A percentile compares a stretch with the other conserved stretches of the same genome.
phyloP scores from a whole-genome alignment of 2,797 vertebrate species.

The Synanceia verrucosa region DNA sequence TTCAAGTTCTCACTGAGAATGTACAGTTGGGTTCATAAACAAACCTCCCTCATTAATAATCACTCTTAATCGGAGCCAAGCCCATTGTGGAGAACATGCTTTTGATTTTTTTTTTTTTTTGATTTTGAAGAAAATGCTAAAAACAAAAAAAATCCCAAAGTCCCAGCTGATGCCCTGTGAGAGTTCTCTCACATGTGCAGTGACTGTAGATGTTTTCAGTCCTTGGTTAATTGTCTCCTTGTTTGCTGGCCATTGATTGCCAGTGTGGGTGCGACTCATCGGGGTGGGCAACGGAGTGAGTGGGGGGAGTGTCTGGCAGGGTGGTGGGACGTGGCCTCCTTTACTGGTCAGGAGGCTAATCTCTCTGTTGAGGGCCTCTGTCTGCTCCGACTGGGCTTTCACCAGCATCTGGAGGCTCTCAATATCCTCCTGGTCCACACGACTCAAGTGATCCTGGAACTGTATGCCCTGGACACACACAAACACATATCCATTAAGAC shows the following conservation, averaged over 20 bases:
- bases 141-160: no score
- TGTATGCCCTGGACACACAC: conserved; percentile 76
- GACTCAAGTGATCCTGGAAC: conserved; percentile 72
- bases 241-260: neutral
- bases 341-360: conserved; percentile 79
- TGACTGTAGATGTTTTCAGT: neutral
- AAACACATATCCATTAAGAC: neutral
- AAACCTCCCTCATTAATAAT: no score
- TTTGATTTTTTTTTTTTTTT: no score
- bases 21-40: no score
- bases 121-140: no score
- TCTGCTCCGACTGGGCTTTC: conserved; percentile 60
- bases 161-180: no score
- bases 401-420: conserved; percentile 74
- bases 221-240: neutral
- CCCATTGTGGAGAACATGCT: no score
- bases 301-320: conserved; percentile 22
- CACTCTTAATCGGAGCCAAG: no score
- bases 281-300: conserved; percentile 2
- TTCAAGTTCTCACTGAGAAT: no score
- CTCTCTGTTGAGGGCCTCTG: conserved; percentile 76
- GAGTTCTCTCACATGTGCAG: neutral
- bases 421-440: conserved; percentile 69
- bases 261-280: neutral
- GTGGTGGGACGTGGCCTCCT: conserved; percentile 77